Conservation (phyloP, 2,888 invertebrate genomes). For the Ochropleura plecta region DNA sequence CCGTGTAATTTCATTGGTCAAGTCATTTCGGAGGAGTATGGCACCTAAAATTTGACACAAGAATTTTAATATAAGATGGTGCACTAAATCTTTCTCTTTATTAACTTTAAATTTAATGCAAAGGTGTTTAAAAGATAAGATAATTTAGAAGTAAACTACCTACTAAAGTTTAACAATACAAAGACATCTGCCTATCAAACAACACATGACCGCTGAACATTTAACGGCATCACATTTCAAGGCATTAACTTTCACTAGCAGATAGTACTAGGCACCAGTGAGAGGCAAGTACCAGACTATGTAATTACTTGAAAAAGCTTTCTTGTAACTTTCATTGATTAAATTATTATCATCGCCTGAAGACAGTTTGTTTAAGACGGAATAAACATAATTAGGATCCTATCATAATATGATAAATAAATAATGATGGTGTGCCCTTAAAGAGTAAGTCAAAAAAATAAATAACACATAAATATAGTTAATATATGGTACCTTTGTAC, state of each 20-base stretch:
- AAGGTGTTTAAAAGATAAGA: neutral
- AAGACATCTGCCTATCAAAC: neutral
- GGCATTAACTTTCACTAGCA: conserved; percentile 61
- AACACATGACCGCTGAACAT: conserved; percentile 26
- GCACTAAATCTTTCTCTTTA: neutral
- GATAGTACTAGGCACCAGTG: conserved; percentile 46
- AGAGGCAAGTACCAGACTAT: conserved; percentile 46
- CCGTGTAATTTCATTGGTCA: no score
- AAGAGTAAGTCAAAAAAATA: neutral
- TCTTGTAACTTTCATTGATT: conserved; percentile 47
- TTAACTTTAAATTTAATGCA: neutral
- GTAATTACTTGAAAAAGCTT: conserved; percentile 53
- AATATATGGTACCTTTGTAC: no score
- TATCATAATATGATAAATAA: neutral
- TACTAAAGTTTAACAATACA: neutral
- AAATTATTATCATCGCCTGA: conserved; percentile 24
- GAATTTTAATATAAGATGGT: neutral
- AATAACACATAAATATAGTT: no score
- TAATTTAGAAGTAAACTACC: neutral
- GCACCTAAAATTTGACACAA: no score
- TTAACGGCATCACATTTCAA: conserved; percentile 39
- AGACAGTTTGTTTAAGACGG: conserved; percentile 5
- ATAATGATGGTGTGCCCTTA: neutral
- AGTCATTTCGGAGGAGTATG: no score
- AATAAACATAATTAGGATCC: neutral